Conservation (phyloP, 2,888 invertebrate genomes). For the Sarcophaga rosellei region DNA sequence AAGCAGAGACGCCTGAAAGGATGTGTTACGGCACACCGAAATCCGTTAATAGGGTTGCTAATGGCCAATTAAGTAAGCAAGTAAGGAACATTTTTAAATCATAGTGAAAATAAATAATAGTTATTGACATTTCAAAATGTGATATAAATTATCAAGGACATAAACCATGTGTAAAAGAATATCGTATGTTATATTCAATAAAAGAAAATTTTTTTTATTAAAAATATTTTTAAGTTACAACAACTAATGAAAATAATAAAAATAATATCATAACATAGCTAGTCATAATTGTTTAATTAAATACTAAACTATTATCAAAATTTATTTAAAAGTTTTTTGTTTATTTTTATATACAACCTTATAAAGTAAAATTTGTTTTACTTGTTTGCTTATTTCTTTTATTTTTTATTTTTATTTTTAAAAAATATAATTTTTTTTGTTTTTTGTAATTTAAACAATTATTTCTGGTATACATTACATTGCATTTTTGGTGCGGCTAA, state of each 20-base stretch:
- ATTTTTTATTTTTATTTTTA: conserved; percentile 65
- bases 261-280: background rate
- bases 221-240: too few relatives aligned
- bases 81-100: too few relatives aligned
- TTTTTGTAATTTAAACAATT: background rate
- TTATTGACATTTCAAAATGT: too few relatives aligned
- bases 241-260: background rate
- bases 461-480: conserved; percentile 60
- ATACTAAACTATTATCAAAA: background rate
- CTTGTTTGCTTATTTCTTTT: background rate
- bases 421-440: background rate
- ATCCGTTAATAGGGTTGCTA: too few relatives aligned
- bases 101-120: too few relatives aligned
- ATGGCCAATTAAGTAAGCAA: too few relatives aligned
- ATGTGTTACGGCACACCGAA: too few relatives aligned
- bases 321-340: background rate
- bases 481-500: conserved; percentile 60
- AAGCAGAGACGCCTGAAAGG: too few relatives aligned
- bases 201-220: too few relatives aligned
- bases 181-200: too few relatives aligned
- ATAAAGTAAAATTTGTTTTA: conserved; percentile 7
- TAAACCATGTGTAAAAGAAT: too few relatives aligned
- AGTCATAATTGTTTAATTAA: background rate
- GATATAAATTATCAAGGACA: too few relatives aligned
- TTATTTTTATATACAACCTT: conserved; percentile 62